These are phyloP conservation scores for Hirtodrosophila duncani DNA, from an alignment of 2,888 invertebrate species.

Conservation along the genomic window DNA sequence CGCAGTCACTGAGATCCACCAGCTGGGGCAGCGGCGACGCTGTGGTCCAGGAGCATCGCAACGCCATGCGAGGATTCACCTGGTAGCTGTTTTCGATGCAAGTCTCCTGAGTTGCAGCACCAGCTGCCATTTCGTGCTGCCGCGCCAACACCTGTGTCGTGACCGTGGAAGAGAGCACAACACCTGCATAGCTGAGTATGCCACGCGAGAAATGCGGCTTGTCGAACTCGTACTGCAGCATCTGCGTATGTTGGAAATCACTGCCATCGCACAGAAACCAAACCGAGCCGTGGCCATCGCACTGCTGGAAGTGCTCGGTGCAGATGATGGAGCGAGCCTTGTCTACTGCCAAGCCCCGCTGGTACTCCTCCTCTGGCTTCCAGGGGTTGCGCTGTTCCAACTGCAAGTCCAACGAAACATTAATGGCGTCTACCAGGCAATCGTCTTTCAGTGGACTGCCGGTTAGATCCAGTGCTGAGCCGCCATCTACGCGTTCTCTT, in stretches of 20 bases:
- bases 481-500: conserved; percentile 16
- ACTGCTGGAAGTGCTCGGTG: conserved; percentile 58
- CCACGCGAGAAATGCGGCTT: conserved; percentile 64
- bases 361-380: conserved; percentile 73
- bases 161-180: conserved; percentile 52
- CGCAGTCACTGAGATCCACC: conserved; percentile 68
- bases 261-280: conserved; percentile 83
- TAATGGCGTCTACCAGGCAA: conserved; percentile 72
- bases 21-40: conserved; percentile 52
- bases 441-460: conserved; percentile 77
- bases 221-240: conserved; percentile 70
- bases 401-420: conserved; percentile 65
- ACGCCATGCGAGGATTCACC: conserved; percentile 63
- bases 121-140: conserved; percentile 51
- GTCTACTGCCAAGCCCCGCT: conserved; percentile 60
- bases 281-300: conserved; percentile 73
- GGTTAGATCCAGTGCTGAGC: conserved; percentile 66
- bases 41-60: conserved; percentile 71
- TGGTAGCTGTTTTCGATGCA: conserved; percentile 71
- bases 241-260: conserved; percentile 79
- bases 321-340: conserved; percentile 67
- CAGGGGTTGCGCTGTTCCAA: conserved; percentile 62
- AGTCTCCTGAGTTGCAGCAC: conserved; percentile 46
- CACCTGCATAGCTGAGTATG: conserved; percentile 64
- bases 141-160: conserved; percentile 58